Conservation (phyloP, 64 coral and sea anemone genomes). For the Hydrozoanthus tunicans region DNA sequence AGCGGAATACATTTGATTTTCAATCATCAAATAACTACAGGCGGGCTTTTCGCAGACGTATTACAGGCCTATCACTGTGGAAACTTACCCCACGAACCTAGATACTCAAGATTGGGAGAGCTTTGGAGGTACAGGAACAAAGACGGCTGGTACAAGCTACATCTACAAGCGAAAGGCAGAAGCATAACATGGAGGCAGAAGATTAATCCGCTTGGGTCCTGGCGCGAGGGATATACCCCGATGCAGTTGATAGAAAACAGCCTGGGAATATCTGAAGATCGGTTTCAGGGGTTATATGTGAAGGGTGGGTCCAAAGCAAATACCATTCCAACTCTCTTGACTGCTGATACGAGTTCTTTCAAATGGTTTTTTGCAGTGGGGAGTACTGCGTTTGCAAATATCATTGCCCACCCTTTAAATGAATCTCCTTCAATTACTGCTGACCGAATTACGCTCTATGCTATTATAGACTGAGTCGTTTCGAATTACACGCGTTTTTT, state of each 20-base stretch:
- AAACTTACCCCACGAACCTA: not conserved
- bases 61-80: constrained; percentile 15
- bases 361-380: not conserved
- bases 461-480: not conserved
- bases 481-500: too few species aligned
- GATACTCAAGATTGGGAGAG: constrained; percentile 16
- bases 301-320: not conserved
- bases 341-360: not conserved
- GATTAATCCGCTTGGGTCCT: constrained; percentile 7
- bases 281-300: not conserved
- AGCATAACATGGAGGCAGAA: constrained; percentile 21
- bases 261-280: not conserved
- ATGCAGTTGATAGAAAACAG: not conserved
- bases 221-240: not conserved
- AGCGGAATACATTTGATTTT: constrained; percentile 8
- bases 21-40: constrained; percentile 16
- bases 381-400: not conserved
- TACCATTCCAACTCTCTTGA: not conserved
- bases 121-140: constrained; percentile 4
- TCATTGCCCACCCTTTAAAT: not conserved
- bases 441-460: not conserved
- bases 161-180: not conserved
- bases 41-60: constrained; percentile 2
- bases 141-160: constrained; percentile 15
- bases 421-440: not conserved